phyloP scores from a whole-genome alignment of 2,113 vertebrate species.

The Oxyruncus cristatus region DNA sequence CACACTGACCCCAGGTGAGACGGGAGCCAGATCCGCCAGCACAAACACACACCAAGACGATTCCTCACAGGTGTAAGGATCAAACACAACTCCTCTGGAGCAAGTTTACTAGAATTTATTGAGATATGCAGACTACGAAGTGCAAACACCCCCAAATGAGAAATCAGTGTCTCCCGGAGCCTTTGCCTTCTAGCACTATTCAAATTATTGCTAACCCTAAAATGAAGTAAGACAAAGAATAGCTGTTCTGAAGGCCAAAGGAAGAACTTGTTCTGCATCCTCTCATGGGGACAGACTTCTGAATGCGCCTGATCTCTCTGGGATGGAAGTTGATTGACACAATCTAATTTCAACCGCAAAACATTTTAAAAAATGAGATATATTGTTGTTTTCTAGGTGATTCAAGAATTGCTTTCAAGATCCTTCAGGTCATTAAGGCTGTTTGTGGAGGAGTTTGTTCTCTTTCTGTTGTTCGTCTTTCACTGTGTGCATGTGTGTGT shows the following conservation, averaged over 20 bases:
- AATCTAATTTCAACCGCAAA: background rate
- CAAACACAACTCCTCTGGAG: background rate
- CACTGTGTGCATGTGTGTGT: accelerated
- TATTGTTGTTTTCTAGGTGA: background rate
- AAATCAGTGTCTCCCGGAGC: background rate
- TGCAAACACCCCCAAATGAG: background rate
- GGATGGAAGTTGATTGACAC: accelerated
- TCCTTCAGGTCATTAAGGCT: background rate
- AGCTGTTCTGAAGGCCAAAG: background rate
- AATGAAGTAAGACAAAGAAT: background rate
- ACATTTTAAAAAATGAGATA: background rate
- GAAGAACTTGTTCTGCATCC: background rate
- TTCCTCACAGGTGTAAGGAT: background rate
- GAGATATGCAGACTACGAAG: background rate
- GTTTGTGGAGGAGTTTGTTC: background rate
- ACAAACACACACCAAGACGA: background rate
- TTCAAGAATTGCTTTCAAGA: background rate
- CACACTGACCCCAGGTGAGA: background rate
- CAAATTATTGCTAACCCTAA: background rate
- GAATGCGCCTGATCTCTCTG: background rate
- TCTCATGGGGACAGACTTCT: background rate
- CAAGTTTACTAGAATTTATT: background rate
- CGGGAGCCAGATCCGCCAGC: background rate
- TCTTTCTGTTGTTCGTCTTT: background rate
- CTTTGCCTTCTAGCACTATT: background rate